Evolutionary conservation across 1,140 invertebrate genomes (phyloP).

Genomic region (Diplogasteroides magnus): DNA sequence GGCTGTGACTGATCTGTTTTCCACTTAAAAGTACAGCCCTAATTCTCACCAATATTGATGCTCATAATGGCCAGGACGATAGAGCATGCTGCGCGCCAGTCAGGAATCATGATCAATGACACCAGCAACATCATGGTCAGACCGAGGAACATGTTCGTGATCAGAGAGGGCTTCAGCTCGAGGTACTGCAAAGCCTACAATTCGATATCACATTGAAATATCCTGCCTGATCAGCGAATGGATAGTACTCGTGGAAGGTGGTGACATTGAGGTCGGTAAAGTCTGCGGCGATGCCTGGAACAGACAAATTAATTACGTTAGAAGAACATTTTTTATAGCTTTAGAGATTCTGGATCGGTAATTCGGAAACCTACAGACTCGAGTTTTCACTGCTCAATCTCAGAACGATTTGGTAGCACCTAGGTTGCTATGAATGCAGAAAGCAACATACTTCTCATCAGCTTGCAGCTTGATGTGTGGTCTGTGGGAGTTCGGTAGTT

Average conservation of each 20-base stretch:
- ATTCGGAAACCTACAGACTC: too few species aligned
- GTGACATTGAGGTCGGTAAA: conserved; percentile 51
- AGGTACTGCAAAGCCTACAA: conserved; percentile 45
- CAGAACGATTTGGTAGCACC: too few species aligned
- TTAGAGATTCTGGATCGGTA: too few species aligned
- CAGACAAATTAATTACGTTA: too few species aligned
- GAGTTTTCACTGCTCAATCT: too few species aligned
- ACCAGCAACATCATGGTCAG: conserved; percentile 74
- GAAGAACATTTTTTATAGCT: too few species aligned
- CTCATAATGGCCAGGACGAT: conserved; percentile 72
- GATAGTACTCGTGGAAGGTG: conserved; percentile 55
- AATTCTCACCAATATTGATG: conserved; percentile 66
- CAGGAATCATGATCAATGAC: conserved; percentile 73
- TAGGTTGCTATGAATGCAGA: too few species aligned
- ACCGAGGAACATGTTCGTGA: conserved; percentile 73
- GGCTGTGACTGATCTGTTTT: too few species aligned
- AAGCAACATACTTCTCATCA: conserved; percentile 45
- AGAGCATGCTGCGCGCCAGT: conserved; percentile 67
- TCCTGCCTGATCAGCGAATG: conserved; percentile 55
- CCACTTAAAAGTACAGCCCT: too few species aligned
- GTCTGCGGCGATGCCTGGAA: conserved; percentile 37
- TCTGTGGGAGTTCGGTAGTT: conserved; percentile 54
- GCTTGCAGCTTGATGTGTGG: conserved; percentile 49
- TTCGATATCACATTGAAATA: too few species aligned
- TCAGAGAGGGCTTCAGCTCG: conserved; percentile 61